A percentile compares a stretch with the other conserved stretches of the same genome.
Conservation (phyloP, 2,113 vertebrate species). For the Thalassarche chlororhynchos region DNA sequence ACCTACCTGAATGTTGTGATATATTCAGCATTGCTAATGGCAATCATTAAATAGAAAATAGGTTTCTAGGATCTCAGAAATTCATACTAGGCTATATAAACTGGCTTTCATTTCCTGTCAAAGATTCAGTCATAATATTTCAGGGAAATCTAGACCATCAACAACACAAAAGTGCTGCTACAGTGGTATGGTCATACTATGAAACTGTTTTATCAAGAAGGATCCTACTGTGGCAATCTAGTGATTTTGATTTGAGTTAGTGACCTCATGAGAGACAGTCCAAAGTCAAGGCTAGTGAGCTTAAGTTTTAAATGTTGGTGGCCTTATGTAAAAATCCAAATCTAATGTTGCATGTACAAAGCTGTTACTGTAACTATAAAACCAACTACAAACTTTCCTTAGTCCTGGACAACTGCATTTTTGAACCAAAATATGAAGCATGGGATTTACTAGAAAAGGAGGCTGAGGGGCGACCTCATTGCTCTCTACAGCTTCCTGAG, state of each 20-base stretch:
- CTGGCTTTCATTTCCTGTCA: background rate
- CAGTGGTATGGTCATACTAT: background rate
- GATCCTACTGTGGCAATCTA: background rate
- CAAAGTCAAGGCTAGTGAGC: background rate
- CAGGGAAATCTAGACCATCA: background rate
- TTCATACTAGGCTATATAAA: background rate
- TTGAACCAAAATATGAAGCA: background rate
- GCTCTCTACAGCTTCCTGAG: background rate
- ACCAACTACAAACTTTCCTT: background rate
- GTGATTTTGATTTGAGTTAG: background rate
- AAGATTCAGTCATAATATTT: background rate
- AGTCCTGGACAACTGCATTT: background rate
- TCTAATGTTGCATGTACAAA: background rate
- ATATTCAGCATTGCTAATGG: background rate
- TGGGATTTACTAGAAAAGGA: background rate
- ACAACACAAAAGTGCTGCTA: background rate
- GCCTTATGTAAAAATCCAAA: background rate
- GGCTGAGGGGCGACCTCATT: background rate
- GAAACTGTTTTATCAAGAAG: background rate
- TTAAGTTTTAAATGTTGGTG: background rate
- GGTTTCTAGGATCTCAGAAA: background rate
- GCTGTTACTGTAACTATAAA: background rate
- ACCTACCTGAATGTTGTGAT: background rate
- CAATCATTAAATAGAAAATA: background rate
- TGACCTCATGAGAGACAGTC: background rate